phyloP scores from a whole-genome alignment of 2,888 invertebrate species.

The Agonopterix arenella region DNA sequence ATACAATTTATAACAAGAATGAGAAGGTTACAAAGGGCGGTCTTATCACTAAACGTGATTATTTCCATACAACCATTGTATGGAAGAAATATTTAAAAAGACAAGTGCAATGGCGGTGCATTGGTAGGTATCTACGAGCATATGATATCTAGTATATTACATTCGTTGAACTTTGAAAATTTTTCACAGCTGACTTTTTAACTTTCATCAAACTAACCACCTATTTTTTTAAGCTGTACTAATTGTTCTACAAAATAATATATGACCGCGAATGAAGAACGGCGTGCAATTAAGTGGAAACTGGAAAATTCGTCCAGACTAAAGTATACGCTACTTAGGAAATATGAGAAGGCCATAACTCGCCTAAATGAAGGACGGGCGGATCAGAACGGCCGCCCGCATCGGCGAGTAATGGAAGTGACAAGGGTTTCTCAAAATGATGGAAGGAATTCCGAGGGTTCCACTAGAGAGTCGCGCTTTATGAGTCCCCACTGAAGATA shows the following conservation, averaged over 20 bases:
- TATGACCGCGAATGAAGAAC: background rate
- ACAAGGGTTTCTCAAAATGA: constrained; percentile 70
- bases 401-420: constrained; percentile 65
- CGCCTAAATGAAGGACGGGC: constrained; percentile 62
- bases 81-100: no score
- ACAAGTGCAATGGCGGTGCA: no score
- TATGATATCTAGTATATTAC: no score
- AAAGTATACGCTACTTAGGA: constrained; percentile 52
- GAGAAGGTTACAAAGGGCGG: no score
- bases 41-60: no score
- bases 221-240: background rate
- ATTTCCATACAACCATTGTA: no score
- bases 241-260: background rate
- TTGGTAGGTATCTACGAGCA: no score
- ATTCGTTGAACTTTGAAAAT: no score
- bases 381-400: constrained; percentile 49
- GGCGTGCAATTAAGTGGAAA: constrained; percentile 19
- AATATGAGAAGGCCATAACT: constrained; percentile 66
- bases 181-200: no score
- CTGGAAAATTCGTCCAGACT: constrained; percentile 38
- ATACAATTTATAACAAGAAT: background rate
- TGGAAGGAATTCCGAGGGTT: constrained; percentile 62
- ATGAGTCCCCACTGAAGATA: constrained; percentile 50
- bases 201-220: background rate
- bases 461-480: constrained; percentile 52